Evolutionary conservation across 2,888 invertebrate genomes (phyloP), one percentile per base, ranked within the genome.

Genomic region (Melolontha melolontha): DNA sequence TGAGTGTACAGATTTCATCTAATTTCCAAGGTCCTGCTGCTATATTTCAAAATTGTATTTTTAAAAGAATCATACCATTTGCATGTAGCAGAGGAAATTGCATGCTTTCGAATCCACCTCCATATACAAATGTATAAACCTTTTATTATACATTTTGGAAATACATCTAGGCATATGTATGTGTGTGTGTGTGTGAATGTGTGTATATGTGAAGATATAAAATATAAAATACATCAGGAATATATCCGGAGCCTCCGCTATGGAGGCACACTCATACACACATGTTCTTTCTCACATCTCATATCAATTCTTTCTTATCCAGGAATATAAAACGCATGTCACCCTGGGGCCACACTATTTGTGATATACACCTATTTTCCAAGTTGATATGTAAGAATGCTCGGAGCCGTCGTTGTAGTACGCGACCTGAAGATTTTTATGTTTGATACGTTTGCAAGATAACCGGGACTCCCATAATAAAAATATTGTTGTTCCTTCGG

Each of bases 261-360:
- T 11, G 34, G 29, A 34, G 34, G 59, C 59, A 34, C 29, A 49
- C 49, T 22, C 49, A 64, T 59, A 59, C 59, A 73, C 77, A 77
- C 77, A 73, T 78, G 76, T 74, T 75, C 73, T 69, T 76, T 78
- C 75, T 75, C 77, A 77, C 76, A 77, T 77, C 78, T 77, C 77
- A 75, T 78, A 78, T 78, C 77, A 78, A 78, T 78, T 78, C 76
- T 78, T 78, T 78, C 76, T 78, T 78, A 78, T 78, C 76, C 77
- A 70, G 68, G 75, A 75, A 77, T 78, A 77, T 78, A 78, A 78
- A 76, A 78, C 76, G 76, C 75, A 77, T 77, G 75, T 75, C 76
- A 74, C 78, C 77, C 77, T 70, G 67, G 75, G 75, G 77, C 75
- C 73, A 75, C 75, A 77, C 77, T 77, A 77, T 77, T 77, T 75